These are phyloP conservation scores for Pempheris klunzingeri DNA, from an alignment of 2,797 vertebrate species.

Conservation along the genomic window DNA sequence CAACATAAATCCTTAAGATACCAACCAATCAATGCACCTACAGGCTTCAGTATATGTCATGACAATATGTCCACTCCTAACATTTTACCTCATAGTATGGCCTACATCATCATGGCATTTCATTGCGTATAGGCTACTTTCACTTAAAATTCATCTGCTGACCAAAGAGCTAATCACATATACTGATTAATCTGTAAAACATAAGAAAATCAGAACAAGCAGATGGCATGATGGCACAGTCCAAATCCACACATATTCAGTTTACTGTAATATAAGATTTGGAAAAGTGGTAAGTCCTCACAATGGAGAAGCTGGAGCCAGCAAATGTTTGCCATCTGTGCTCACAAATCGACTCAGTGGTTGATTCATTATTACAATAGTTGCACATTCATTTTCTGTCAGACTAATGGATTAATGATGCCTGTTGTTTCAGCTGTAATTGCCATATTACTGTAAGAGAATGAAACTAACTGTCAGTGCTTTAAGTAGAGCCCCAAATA, in stretches of 20 bases:
- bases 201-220: not conserved
- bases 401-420: not conserved
- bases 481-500: not conserved
- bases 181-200: not conserved
- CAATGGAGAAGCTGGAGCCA: not conserved
- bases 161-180: too few species aligned
- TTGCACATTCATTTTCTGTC: not conserved
- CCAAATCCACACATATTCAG: not conserved
- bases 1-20: not conserved
- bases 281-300: not conserved
- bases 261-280: too few species aligned
- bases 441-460: not conserved
- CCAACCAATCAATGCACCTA: not conserved
- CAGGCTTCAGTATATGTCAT: not conserved
- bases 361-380: not conserved
- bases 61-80: not conserved
- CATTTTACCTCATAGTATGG: not conserved
- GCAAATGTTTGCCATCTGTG: not conserved
- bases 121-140: not conserved
- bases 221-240: too few species aligned
- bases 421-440: not conserved
- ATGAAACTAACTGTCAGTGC: not conserved
- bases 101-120: not conserved
- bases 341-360: not conserved
- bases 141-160: not conserved